Conservation (phyloP, 2,888 invertebrate species). For the Vesta saturnalis region DNA sequence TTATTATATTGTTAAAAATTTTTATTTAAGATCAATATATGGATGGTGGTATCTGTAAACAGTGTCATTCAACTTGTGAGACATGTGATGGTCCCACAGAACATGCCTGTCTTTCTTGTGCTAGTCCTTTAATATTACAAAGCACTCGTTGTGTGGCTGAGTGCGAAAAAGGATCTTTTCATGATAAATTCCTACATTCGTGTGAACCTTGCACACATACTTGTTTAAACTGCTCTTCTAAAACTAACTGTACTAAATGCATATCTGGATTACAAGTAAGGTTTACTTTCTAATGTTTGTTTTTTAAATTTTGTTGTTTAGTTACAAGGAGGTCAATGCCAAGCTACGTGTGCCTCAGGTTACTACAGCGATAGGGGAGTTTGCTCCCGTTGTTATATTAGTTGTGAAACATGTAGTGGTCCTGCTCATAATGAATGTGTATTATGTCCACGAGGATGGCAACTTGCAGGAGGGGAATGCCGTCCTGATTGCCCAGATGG, state of each 20-base stretch:
- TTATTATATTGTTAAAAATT: constrained; percentile 34
- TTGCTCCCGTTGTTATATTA: constrained; percentile 84
- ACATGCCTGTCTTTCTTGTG: constrained; percentile 78
- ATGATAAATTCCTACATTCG: constrained; percentile 70
- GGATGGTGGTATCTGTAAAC: constrained; percentile 75
- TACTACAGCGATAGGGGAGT: constrained; percentile 88
- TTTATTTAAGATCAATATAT: constrained; percentile 75
- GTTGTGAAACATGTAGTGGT: constrained; percentile 87
- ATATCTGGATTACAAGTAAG: constrained; percentile 73
- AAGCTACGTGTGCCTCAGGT: constrained; percentile 81
- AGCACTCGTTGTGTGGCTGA: constrained; percentile 78
- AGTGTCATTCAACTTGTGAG: constrained; percentile 82
- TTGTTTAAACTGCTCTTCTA: constrained; percentile 79
- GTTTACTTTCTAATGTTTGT: background rate
- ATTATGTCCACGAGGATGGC: constrained; percentile 82
- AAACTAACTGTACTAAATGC: constrained; percentile 84
- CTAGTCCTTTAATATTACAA: constrained; percentile 77
- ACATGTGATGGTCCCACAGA: constrained; percentile 84
- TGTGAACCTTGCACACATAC: constrained; percentile 85
- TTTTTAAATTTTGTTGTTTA: constrained; percentile 40
- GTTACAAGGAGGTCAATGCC: constrained; percentile 84
- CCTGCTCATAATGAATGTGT: constrained; percentile 87
- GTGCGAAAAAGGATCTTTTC: constrained; percentile 78
- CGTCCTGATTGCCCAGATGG: constrained; percentile 88
- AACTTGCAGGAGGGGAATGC: constrained; percentile 84